Evolutionary conservation across 1,140 invertebrate species (phyloP).

Genomic region (Eriosoma lanigerum): DNA sequence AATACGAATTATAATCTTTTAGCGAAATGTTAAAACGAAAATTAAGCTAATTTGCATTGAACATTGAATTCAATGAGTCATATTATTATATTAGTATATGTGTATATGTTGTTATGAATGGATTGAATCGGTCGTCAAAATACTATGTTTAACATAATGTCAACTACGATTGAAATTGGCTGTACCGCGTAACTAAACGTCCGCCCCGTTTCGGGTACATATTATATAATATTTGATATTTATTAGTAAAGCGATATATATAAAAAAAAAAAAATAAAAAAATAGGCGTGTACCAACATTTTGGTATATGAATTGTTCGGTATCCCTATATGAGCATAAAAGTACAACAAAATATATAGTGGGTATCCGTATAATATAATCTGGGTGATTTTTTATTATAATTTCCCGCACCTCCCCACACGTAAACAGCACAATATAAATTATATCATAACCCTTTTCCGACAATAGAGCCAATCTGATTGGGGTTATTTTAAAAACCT

Average conservation of each 20-base stretch:
- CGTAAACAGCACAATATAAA: not conserved
- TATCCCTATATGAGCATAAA: no score
- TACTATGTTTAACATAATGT: slow-evolving; percentile 34
- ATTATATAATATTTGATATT: not conserved
- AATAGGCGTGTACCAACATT: slow-evolving; percentile 38
- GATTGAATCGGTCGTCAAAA: slow-evolving; percentile 9
- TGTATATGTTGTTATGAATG: not conserved
- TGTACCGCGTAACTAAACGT: slow-evolving; percentile 10
- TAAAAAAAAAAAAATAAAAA: not conserved
- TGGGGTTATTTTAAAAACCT: slow-evolving; percentile 48
- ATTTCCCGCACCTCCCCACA: slow-evolving; percentile 2
- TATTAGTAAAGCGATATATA: slow-evolving; percentile 15
- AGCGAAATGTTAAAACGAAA: not conserved
- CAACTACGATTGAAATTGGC: slow-evolving; percentile 29
- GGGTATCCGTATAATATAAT: not conserved
- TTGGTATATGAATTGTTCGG: slow-evolving; percentile 20
- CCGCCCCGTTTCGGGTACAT: slow-evolving; percentile 6
- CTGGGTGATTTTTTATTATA: slow-evolving; percentile 48
- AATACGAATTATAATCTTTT: slow-evolving; percentile 1
- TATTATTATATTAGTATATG: not conserved
- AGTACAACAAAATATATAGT: no score
- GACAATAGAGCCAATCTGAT: slow-evolving; percentile 40
- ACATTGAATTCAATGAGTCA: no score
- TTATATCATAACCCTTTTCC: not conserved
- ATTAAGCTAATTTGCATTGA: slow-evolving; percentile 6